Conservation (phyloP, 2,797 vertebrate genomes). For the Eulemur albifrons region DNA sequence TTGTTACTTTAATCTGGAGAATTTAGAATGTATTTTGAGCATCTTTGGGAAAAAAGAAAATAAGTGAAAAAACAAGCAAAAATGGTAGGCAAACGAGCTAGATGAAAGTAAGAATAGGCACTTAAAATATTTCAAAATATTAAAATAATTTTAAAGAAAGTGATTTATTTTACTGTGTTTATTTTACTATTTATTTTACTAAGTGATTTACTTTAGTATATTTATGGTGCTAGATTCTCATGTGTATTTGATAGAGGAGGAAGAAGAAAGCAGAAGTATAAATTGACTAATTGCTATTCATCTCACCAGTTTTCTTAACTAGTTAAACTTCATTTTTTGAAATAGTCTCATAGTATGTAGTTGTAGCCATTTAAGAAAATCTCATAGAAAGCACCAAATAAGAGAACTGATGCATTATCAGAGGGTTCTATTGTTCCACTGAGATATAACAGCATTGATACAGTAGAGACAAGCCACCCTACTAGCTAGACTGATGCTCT, state of each 20-base stretch:
- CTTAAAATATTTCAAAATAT: not conserved
- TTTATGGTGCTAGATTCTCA: fast-evolving
- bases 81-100: not conserved
- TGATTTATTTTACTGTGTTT: too few species aligned
- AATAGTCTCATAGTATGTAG: not conserved
- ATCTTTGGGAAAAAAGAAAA: not conserved
- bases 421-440: not conserved
- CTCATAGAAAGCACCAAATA: not conserved
- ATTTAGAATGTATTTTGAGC: not conserved
- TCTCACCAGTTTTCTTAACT: not conserved
- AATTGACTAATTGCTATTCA: not conserved
- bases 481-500: not conserved
- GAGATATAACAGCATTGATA: not conserved
- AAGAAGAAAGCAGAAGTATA: not conserved
- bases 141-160: not conserved
- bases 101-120: not conserved
- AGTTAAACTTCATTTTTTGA: not conserved
- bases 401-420: not conserved
- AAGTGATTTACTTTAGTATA: not conserved
- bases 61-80: not conserved
- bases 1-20: not conserved
- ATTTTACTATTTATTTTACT: not conserved
- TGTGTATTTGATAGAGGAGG: not conserved
- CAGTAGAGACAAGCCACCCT: fast-evolving
- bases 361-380: not conserved